Evolutionary conservation across 2,888 invertebrate species (phyloP), one percentile per base, ranked within the genome.

Genomic region (Pristionchus fissidentatus): DNA sequence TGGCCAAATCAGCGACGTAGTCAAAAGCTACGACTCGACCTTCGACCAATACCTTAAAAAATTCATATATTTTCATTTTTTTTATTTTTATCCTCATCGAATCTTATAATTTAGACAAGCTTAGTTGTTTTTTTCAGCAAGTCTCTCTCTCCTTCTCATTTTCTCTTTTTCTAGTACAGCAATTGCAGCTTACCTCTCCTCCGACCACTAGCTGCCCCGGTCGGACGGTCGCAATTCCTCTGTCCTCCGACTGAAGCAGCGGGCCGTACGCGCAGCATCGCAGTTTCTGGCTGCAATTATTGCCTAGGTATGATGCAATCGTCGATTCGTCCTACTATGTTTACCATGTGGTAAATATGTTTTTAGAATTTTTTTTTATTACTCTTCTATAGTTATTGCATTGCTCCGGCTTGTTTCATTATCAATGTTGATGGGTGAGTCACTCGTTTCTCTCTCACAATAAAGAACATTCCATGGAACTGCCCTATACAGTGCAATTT

Each of bases 171-270:
- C n/a, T n/a, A n/a, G n/a, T n/a, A n/a, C n/a, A n/a, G n/a, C n/a
- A n/a, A 1, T n/a, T n/a, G 55, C 7, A 19, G 3, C 13, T 5
- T 55, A 87, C 87, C 80, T 89, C 89, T 84, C 89, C 89, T 75
- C 89, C 89, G 52, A 89, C 88, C 13, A 87, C 87, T 52, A 89
- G 73, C 84, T 89, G 89, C 29, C 89, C 88, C 78, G 84, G 26
- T 19, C 83, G 70, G 55, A 84, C 78, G 15, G 78, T 46, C 22
- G 89, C 89, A 49, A 87, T 87, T 83, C 89, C 89, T 38, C 88
- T 84, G 75, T 89, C 89, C 73, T 88, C 87, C 15, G 88, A 85
- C 46, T 87, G 85, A 62, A 86, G 83, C 10, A 89, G 85, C 29
- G 85, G 87, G 75, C 85, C 84, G 84, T 89, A 89, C 41, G 87